Conservation (phyloP, 2,888 invertebrate genomes). For the Lepas anatifera region DNA sequence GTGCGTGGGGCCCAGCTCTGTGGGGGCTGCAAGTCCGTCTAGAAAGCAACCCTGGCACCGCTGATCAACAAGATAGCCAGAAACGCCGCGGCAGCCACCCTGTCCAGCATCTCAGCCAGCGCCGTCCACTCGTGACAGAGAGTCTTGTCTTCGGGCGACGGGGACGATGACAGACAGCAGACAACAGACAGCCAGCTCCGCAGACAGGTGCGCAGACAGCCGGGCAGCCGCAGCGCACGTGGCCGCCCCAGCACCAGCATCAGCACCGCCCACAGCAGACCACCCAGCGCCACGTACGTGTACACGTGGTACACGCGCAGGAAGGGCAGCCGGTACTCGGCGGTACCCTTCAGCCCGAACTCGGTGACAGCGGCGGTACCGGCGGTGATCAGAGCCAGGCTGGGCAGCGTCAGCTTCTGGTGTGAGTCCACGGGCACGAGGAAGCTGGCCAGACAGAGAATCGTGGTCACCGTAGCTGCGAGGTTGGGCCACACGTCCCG, state of each 20-base stretch:
- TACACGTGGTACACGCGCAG: not conserved
- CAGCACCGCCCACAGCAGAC: not conserved
- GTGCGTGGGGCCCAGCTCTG: too few species aligned
- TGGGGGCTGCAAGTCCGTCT: too few species aligned
- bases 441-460: not conserved
- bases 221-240: not conserved
- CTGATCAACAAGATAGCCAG: not conserved
- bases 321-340: not conserved
- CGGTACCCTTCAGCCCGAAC: not conserved
- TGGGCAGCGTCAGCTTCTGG: constrained; percentile 5
- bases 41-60: too few species aligned
- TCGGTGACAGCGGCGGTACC: not conserved
- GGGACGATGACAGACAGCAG: not conserved
- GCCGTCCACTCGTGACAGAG: not conserved
- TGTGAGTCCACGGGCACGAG: not conserved
- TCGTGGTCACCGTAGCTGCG: not conserved
- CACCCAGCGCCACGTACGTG: not conserved
- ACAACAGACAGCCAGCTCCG: not conserved
- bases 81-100: not conserved
- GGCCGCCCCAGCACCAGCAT: not conserved
- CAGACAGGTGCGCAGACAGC: not conserved
- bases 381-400: not conserved
- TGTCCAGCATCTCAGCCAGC: not conserved
- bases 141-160: not conserved
- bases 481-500: not conserved